Evolutionary conservation across 2,888 invertebrate genomes (phyloP), one percentile per base, ranked within the genome.

Genomic region (Mesochorus sp.): DNA sequence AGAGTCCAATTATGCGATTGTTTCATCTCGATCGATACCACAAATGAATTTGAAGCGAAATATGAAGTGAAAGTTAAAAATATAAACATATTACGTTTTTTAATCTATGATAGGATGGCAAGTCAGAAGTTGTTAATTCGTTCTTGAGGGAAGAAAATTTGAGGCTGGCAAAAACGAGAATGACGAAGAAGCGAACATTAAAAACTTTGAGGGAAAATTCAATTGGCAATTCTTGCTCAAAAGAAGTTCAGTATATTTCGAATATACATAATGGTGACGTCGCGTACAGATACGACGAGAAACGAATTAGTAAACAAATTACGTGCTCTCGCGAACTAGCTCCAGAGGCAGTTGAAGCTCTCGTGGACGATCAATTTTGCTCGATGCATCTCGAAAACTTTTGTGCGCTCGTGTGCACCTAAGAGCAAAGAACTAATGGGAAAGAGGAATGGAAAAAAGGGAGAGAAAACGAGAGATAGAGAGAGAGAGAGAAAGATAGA

Each of bases 221-320:
- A 78, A 78, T 78, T 64, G 74, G 57, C 70, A 70, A 68, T 74
- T 39, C 62, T 73, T 68, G 57, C 68, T 62, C 57, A 47, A 73
- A 49, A 55, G 51, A 68, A 68, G 73, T 64, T 61, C 70, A 59
- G 70, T 70, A 59, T 59, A 71, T 61, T 61, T 51, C 51, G 51
- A 17, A 61, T 61, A 57, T 64, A 37, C 57, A 55, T 61, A 66
- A 37, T 68, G 17, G 39, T 53, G 51, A 64, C 64, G 57, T 73
- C 49, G 44, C 10, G 49, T 26, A 14, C 57, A 76, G 73, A 47
- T 73, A 70, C 19, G 73, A 37, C 51, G 59, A 31, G 76, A n/a
- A 74, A 55, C 44, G 31, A 76, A 78, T 78, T 78, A 71, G 71
- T 71, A 78, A 74, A 78, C 78, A 74, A 78, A 78, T 78, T 74